Conservation (phyloP, 2,888 invertebrate genomes). For the Hydroisotoma schaefferi region DNA sequence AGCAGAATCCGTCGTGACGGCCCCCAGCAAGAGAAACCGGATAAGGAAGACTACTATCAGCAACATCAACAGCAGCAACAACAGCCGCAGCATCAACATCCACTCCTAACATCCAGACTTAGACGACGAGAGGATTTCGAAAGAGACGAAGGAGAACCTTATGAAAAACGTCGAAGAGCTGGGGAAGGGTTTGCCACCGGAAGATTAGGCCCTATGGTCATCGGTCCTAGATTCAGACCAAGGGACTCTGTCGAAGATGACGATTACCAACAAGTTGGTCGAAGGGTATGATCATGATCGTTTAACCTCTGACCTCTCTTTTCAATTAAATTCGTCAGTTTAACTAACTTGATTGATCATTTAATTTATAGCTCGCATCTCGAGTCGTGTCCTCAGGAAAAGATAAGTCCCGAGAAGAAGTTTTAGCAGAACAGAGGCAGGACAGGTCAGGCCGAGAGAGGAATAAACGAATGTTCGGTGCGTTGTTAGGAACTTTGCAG, state of each 20-base stretch:
- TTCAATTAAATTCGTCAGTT: not conserved
- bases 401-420: slow-evolving; percentile 82
- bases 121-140: slow-evolving; percentile 7
- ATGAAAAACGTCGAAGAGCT: slow-evolving; percentile 8
- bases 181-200: not conserved
- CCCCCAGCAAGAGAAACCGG: not conserved
- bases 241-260: slow-evolving; percentile 5
- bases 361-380: slow-evolving; percentile 54
- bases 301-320: not conserved
- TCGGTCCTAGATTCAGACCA: not conserved
- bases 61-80: not conserved
- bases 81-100: not conserved
- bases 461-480: slow-evolving; percentile 94
- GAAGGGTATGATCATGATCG: slow-evolving; percentile 1
- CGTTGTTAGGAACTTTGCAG: slow-evolving; percentile 88
- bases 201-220: not conserved
- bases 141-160: slow-evolving; percentile 4
- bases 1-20: slow-evolving; percentile 5
- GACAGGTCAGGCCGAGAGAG: slow-evolving; percentile 72
- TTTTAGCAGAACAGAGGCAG: slow-evolving; percentile 73
- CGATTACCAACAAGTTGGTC: not conserved
- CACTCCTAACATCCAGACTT: not conserved
- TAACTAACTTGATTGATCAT: not conserved
- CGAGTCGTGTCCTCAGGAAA: slow-evolving; percentile 72
- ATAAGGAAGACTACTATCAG: slow-evolving; percentile 1